phyloP scores from a whole-genome alignment of 2,113 vertebrate genomes.

The Amphilophus citrinellus region DNA sequence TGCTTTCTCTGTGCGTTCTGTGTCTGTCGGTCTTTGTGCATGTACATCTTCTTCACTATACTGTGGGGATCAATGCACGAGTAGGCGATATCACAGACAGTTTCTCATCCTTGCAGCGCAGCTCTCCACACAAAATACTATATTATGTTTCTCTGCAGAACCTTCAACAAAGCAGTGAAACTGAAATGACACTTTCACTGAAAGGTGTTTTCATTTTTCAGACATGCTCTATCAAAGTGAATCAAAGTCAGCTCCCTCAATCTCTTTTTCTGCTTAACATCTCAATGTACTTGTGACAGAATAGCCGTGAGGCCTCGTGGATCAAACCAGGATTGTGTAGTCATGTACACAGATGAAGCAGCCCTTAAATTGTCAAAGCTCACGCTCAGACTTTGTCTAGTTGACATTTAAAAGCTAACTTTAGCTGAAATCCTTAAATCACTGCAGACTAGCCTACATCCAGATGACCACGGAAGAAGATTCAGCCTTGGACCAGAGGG shows the following conservation, averaged over 20 bases:
- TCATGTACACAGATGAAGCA: conserved; percentile 29
- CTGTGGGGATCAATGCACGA: conserved; percentile 24
- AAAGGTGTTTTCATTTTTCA: conserved; percentile 63
- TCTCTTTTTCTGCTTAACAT: conserved; percentile 41
- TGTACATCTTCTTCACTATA: conserved; percentile 21
- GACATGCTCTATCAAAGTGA: conserved; percentile 51
- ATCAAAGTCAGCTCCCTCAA: conserved; percentile 55
- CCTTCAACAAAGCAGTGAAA: conserved; percentile 38
- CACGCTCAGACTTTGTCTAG: conserved; percentile 25
- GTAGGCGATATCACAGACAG: conserved; percentile 17
- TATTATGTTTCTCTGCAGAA: conserved; percentile 19
- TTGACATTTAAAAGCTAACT: conserved; percentile 57
- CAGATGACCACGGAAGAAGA: conserved; percentile 37
- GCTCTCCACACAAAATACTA: conserved; percentile 8
- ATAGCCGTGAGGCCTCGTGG: conserved; percentile 37
- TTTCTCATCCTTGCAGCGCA: conserved; percentile 21
- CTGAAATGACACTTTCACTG: conserved; percentile 55
- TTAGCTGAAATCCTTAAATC: conserved; percentile 38
- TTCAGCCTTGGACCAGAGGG: conserved; percentile 15
- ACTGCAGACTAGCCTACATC: background rate
- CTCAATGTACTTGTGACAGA: conserved; percentile 47
- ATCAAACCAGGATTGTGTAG: conserved; percentile 14
- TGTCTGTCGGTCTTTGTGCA: conserved; percentile 21
- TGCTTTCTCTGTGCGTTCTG: conserved; percentile 34
- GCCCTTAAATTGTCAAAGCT: conserved; percentile 14